These are phyloP conservation scores for Panorpa germanica DNA, from an alignment of 2,888 invertebrate species.

Conservation along the genomic window DNA sequence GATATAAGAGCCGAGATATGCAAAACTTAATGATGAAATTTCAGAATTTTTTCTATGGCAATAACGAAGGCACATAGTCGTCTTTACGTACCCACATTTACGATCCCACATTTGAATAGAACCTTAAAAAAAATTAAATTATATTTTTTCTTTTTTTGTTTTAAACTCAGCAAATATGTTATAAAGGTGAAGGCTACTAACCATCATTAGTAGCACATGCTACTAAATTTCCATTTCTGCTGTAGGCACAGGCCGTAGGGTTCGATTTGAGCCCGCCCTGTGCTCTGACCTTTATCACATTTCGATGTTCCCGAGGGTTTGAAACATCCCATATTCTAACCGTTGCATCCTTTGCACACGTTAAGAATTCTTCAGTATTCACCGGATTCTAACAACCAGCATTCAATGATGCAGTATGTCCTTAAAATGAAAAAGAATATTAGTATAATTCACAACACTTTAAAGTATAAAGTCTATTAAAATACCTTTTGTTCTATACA, in stretches of 20 bases:
- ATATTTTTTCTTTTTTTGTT: too few relatives aligned
- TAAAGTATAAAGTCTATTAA: too few relatives aligned
- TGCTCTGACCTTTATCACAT: slow-evolving; percentile 72
- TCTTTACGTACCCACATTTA: slow-evolving; percentile 77
- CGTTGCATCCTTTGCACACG: slow-evolving; percentile 86
- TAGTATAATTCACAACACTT: too few relatives aligned
- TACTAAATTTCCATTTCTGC: slow-evolving; percentile 69
- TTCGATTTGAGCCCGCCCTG: slow-evolving; percentile 71
- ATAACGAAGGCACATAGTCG: slow-evolving; percentile 54
- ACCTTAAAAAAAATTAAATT: too few relatives aligned
- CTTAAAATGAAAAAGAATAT: too few relatives aligned
- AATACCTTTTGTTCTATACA: slow-evolving; percentile 87
- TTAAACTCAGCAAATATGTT: too few relatives aligned
- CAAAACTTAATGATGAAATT: slow-evolving; percentile 70
- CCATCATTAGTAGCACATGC: slow-evolving; percentile 90
- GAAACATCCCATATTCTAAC: slow-evolving; percentile 80
- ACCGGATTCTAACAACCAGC: slow-evolving; percentile 90
- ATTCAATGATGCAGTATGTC: slow-evolving; percentile 82
- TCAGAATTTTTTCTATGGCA: slow-evolving; percentile 68
- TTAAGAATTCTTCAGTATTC: slow-evolving; percentile 79
- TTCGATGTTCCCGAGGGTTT: slow-evolving; percentile 57
- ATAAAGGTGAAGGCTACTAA: too few relatives aligned
- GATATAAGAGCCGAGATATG: slow-evolving; percentile 63
- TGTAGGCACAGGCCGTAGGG: slow-evolving; percentile 70
- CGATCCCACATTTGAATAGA: slow-evolving; percentile 97